phyloP scores from a whole-genome alignment of 2,113 vertebrate species.

The Oryzias woworae region DNA sequence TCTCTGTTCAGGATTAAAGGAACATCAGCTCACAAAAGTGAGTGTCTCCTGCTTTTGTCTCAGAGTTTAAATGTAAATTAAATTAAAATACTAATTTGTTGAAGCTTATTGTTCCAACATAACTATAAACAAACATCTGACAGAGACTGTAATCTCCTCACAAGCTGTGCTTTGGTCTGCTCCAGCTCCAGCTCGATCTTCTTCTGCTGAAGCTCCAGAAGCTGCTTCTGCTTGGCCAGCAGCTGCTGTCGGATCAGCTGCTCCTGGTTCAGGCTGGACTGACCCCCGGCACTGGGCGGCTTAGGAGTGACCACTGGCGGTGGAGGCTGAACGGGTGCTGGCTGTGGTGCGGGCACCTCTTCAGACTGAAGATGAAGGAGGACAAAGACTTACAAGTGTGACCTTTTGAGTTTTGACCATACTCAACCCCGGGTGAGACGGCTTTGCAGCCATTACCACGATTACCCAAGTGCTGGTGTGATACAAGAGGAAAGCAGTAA shows the following conservation, averaged over 20 bases:
- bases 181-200: conserved; percentile 98
- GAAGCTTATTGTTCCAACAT: no score
- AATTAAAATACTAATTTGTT: no score
- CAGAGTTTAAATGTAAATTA: no score
- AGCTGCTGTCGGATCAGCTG: conserved; percentile 95
- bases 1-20: no score
- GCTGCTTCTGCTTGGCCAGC: conserved; percentile 96
- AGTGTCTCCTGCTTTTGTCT: no score
- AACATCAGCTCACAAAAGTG: no score
- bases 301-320: conserved; percentile 50
- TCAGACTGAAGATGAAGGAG: conserved; percentile 79
- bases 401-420: no score
- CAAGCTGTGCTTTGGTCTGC: conserved; percentile 97
- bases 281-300: conserved; percentile 73
- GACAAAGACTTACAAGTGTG: neutral
- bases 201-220: conserved; percentile 98
- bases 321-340: conserved; percentile 59
- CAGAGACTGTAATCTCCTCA: conserved; percentile 51
- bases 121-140: no score
- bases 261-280: conserved; percentile 92
- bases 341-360: conserved; percentile 78
- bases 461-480: no score
- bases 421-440: no score
- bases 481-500: no score
- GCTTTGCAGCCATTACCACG: no score